These are phyloP conservation scores for Caenorhabditis imperialis DNA, from an alignment of 2,888 invertebrate genomes.

Conservation along the genomic window DNA sequence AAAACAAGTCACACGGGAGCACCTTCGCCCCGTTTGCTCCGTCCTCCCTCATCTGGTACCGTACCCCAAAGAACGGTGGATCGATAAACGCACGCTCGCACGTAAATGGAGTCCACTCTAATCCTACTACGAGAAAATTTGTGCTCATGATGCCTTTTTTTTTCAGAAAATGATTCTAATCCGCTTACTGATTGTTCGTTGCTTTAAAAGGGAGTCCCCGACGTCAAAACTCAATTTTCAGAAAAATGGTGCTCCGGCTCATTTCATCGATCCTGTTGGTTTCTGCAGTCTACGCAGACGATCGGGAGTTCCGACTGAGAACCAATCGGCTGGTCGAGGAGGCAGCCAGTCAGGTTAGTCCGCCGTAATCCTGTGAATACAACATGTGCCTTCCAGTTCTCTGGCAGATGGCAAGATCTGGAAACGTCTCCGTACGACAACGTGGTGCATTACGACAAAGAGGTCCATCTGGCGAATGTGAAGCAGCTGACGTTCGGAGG, in stretches of 20 bases:
- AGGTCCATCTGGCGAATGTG: slow-evolving; percentile 71
- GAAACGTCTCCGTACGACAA: slow-evolving; percentile 58
- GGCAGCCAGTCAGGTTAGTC: slow-evolving; percentile 6
- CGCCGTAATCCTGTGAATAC: not conserved
- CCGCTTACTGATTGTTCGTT: slow-evolving; percentile 31
- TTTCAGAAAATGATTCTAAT: no score
- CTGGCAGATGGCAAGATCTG: slow-evolving; percentile 60
- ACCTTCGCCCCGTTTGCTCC: no score
- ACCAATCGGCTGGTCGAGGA: slow-evolving; percentile 20
- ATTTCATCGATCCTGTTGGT: not conserved
- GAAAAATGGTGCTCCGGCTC: slow-evolving; percentile 7
- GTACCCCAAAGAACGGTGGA: no score
- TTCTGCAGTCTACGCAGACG: not conserved
- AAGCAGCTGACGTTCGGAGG: slow-evolving; percentile 76
- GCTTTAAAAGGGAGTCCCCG: slow-evolving; percentile 25
- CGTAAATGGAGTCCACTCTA: no score
- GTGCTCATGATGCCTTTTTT: no score
- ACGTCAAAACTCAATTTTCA: not conserved
- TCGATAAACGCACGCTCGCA: no score
- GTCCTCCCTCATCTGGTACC: not conserved
- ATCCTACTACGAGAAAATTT: no score
- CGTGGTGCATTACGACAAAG: slow-evolving; percentile 61
- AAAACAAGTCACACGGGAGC: not conserved
- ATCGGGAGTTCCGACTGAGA: slow-evolving; percentile 11
- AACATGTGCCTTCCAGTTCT: slow-evolving; percentile 30